Percentiles rank a stretch among this genome's conserved stretches.
phyloP scores from a whole-genome alignment of 2,797 vertebrate genomes.

The Acrocephalus scirpaceus region DNA sequence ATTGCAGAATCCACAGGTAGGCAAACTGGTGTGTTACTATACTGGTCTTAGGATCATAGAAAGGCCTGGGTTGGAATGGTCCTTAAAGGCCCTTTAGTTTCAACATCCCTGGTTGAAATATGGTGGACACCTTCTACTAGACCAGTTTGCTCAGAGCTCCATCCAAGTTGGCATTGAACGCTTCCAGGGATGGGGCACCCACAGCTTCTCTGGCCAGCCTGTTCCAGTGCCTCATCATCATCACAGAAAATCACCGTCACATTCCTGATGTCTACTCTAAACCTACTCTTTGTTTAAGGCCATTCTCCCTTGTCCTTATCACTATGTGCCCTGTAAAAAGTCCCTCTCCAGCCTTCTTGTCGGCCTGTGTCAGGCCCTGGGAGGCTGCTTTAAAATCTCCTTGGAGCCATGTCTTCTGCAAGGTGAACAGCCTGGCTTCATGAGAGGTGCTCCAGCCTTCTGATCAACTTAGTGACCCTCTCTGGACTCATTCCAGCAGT shows the following conservation, averaged over 20 bases:
- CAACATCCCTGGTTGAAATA: neutral
- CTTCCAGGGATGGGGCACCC: neutral
- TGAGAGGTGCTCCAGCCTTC: neutral
- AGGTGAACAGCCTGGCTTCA: neutral
- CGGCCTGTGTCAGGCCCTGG: rapidly evolving
- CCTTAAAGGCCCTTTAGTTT: neutral
- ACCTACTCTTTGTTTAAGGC: neutral
- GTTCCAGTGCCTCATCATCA: neutral
- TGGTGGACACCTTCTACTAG: neutral
- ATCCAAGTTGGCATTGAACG: neutral
- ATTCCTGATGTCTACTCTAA: neutral
- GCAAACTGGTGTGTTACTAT: neutral
- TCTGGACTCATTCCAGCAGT: neutral
- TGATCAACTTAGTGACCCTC: neutral
- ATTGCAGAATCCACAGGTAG: neutral
- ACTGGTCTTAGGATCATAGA: neutral
- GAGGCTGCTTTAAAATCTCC: neutral
- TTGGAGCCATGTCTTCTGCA: neutral
- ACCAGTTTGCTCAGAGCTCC: neutral
- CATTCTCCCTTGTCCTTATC: neutral
- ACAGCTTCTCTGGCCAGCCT: neutral
- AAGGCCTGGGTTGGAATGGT: neutral
- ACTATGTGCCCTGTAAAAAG: neutral
- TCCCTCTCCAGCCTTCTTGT: neutral
- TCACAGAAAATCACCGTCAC: neutral